phyloP scores from a whole-genome alignment of 1,140 invertebrate genomes.

The Diorhabda sublineata region DNA sequence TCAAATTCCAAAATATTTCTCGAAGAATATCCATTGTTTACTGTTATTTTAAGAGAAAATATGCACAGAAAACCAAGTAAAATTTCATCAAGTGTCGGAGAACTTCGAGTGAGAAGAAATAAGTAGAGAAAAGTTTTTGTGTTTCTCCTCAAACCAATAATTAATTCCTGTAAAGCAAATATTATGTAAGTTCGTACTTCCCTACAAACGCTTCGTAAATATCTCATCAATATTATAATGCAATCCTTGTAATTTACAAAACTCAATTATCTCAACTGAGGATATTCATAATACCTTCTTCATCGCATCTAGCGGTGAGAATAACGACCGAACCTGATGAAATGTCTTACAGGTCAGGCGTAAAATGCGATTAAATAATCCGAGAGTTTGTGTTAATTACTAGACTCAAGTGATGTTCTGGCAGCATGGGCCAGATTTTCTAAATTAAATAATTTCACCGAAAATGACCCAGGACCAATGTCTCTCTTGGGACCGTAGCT shows the following conservation, averaged over 20 bases:
- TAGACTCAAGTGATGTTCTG: constrained; percentile 25
- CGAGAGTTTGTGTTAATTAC: constrained; percentile 31
- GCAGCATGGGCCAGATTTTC: constrained; percentile 26
- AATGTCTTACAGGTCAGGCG: constrained; percentile 32
- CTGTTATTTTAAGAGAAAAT: too few species aligned
- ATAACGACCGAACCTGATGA: constrained; percentile 13
- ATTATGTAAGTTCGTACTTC: too few species aligned
- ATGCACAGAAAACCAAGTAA: too few species aligned
- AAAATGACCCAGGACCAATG: constrained; percentile 18
- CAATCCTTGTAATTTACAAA: constrained; percentile 14
- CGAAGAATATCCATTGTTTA: too few species aligned
- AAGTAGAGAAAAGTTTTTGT: too few species aligned
- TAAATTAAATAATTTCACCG: constrained; percentile 34
- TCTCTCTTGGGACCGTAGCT: constrained; percentile 13
- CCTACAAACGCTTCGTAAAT: neutral
- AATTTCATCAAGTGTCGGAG: too few species aligned
- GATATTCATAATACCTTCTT: constrained; percentile 9
- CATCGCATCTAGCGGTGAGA: constrained; percentile 6
- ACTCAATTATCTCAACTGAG: constrained; percentile 10
- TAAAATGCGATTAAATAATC: constrained; percentile 34
- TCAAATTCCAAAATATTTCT: too few species aligned
- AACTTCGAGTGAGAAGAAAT: too few species aligned
- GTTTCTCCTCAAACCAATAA: too few species aligned
- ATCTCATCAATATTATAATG: constrained; percentile 18
- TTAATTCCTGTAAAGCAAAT: too few species aligned